Evolutionary conservation across 2,888 invertebrate species (phyloP).

Genomic region (Sminthurides aquaticus): DNA sequence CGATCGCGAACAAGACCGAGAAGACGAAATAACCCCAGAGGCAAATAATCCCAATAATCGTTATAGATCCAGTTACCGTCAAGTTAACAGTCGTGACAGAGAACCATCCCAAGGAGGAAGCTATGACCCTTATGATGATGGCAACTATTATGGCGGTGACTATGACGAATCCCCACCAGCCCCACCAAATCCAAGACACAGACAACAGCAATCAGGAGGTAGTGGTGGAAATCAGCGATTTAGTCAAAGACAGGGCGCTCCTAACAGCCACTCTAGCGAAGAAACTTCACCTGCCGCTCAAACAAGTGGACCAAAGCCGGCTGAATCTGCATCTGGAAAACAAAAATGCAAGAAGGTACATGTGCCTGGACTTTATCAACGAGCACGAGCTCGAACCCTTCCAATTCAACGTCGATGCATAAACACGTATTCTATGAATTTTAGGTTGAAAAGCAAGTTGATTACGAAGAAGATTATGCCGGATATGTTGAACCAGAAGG

Average conservation of each 20-base stretch:
- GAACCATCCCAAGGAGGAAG: constrained; percentile 18
- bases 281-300: constrained; percentile 34
- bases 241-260: constrained; percentile 11
- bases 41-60: constrained; percentile 24
- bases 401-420: too few relatives aligned
- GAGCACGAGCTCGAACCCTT: too few relatives aligned
- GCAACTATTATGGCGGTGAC: constrained; percentile 24
- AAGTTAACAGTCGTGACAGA: constrained; percentile 29
- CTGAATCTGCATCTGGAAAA: constrained; percentile 27
- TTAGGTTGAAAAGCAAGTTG: constrained; percentile 43
- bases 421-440: too few relatives aligned
- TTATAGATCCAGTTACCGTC: constrained; percentile 39
- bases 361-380: too few relatives aligned
- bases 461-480: constrained; percentile 43
- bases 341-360: constrained; percentile 43
- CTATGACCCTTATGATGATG: constrained; percentile 36
- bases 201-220: background rate
- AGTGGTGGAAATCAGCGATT: background rate
- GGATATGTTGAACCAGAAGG: constrained; percentile 36
- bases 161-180: constrained; percentile 17
- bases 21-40: background rate
- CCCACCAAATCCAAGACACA: constrained; percentile 15
- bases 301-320: constrained; percentile 30
- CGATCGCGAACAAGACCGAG: constrained; percentile 10
- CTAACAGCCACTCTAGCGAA: constrained; percentile 20